Conservation (phyloP, 1,140 invertebrate genomes). For the Micrasema longulum region DNA sequence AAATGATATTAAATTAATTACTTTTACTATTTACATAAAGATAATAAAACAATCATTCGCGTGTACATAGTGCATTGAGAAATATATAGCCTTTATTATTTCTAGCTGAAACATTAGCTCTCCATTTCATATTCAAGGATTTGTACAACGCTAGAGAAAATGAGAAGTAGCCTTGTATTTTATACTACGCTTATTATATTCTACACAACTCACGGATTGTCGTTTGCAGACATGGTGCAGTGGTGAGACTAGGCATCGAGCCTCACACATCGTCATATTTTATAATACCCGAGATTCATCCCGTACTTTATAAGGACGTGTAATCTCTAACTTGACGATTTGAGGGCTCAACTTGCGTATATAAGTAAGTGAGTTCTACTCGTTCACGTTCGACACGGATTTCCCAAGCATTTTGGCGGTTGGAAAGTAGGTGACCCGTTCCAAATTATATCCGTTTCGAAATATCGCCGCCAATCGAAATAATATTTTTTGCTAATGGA, state of each 20-base stretch:
- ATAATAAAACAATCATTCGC: too few relatives aligned
- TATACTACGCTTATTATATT: background rate
- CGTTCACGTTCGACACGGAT: conserved; percentile 39
- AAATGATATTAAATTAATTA: too few relatives aligned
- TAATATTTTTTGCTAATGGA: conserved; percentile 4
- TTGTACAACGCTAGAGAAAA: conserved; percentile 6
- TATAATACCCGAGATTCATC: too few relatives aligned
- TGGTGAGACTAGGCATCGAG: too few relatives aligned
- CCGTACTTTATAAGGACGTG: too few relatives aligned
- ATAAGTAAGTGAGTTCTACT: background rate
- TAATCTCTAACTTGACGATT: conserved; percentile 20
- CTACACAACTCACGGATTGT: background rate
- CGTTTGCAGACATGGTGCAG: too few relatives aligned
- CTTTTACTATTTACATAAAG: too few relatives aligned
- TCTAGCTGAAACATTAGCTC: conserved; percentile 5
- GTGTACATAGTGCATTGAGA: too few relatives aligned
- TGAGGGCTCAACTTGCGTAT: background rate
- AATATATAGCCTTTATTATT: conserved; percentile 10
- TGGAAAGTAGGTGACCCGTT: conserved; percentile 40
- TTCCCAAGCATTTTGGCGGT: conserved; percentile 22
- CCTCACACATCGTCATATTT: too few relatives aligned
- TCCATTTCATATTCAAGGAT: conserved; percentile 26
- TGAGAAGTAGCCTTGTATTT: conserved; percentile 9
- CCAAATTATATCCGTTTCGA: conserved; percentile 30
- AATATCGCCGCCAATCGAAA: conserved; percentile 13